Evolutionary conservation across 2,113 vertebrate genomes (phyloP).

Genomic region (Eleginops maclovinus): DNA sequence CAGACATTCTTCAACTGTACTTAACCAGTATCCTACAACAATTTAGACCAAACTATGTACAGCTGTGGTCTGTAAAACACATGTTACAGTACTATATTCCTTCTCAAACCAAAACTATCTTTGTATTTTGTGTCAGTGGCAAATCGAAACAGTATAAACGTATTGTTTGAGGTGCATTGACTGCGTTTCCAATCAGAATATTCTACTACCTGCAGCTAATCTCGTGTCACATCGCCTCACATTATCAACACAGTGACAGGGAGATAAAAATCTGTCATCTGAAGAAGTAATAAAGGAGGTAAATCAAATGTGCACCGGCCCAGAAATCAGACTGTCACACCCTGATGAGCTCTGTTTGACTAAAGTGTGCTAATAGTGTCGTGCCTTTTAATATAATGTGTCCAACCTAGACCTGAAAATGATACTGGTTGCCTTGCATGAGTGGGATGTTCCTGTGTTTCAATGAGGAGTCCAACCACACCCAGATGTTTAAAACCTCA

Average conservation of each 20-base stretch:
- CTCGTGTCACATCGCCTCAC: slow-evolving; percentile 17
- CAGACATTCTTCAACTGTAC: too few relatives aligned
- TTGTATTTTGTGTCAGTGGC: neutral
- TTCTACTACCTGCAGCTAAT: slow-evolving; percentile 6
- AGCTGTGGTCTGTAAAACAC: neutral
- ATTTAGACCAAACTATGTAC: neutral
- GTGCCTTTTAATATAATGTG: slow-evolving; percentile 32
- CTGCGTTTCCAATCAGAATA: neutral
- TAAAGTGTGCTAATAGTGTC: slow-evolving; percentile 31
- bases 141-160: neutral
- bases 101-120: neutral
- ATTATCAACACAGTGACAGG: slow-evolving; percentile 77
- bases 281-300: slow-evolving; percentile 40
- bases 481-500: slow-evolving; percentile 14
- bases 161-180: slow-evolving; percentile 11
- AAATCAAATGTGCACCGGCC: slow-evolving; percentile 42
- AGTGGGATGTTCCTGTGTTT: slow-evolving; percentile 20
- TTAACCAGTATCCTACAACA: neutral
- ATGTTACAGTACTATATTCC: neutral
- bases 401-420: slow-evolving; percentile 12
- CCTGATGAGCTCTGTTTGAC: slow-evolving; percentile 53
- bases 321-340: slow-evolving; percentile 80
- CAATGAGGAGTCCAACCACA: slow-evolving; percentile 1
- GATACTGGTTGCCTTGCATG: slow-evolving; percentile 13
- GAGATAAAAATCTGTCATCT: slow-evolving; percentile 26